Base-by-base conservation (phyloP, 2,888 invertebrate genomes). In the Leptinotarsa peninsularis region DNA sequence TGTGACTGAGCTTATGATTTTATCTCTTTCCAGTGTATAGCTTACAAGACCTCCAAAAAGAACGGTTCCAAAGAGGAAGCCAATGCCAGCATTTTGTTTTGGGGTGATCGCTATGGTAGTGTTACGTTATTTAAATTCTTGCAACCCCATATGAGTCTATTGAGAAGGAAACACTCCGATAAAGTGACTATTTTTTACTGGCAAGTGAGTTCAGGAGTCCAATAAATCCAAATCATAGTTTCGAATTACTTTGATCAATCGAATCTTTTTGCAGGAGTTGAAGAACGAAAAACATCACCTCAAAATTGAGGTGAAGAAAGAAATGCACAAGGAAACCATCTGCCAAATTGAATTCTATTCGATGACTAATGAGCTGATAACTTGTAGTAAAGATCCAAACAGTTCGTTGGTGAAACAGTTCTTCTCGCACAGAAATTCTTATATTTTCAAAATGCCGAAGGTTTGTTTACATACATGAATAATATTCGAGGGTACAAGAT, bases 71-170 rank as follows among this genome's bases (percentile, higher is more conserved):
- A 76, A 4, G 79, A 83, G 1, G 81, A 85, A 0, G 79, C 80
- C 4, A 70, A 80, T 82, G 73, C 58, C 0, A 84, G 87, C 2
- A 89, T 90, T 0, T 86, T 93, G 72, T 89, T 90, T 49, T 84
- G 91, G 63, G 93, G 93, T 0, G 90, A 91, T 23, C 91, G 91
- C 78, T 86, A 88, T 49, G 93, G 93, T 0, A 89, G 90, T 78
- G 81, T 93, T 49, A 88, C 89, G 4, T 85, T 89, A 2, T 76
- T 93, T 18, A 86, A 86, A 4, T 93, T 93, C 84, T 86, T 90
- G 18, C 91, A 91, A 82, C 90, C 91, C 0, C 87, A 89, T 68
- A 84, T 89, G 21, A 89, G 90, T 4, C 87, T 92, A 2, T 89
- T 93, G 74, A 87, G 90, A 76, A 89, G 88, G 78, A 90, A 90